Conservation (phyloP, 2,797 vertebrate species). For the Ambastaia sidthimunki region DNA sequence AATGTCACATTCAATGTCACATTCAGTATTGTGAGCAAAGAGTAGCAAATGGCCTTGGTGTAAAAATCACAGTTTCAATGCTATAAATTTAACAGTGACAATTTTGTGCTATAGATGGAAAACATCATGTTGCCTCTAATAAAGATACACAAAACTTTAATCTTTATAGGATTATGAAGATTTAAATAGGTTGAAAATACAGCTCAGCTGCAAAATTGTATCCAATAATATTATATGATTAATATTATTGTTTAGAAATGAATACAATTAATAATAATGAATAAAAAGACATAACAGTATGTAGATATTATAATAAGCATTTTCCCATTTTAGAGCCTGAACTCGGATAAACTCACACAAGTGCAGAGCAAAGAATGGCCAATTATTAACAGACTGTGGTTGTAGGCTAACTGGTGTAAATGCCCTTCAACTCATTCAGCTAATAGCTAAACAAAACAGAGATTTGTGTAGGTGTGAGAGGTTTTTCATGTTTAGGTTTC, state of each 20-base stretch:
- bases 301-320: neutral
- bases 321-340: conserved; percentile 9
- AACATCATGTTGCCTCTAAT: no score
- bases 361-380: neutral
- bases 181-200: no score
- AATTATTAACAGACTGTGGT: conserved; percentile 48
- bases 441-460: conserved; percentile 10
- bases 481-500: conserved; percentile 45
- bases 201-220: neutral
- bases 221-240: neutral
- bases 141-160: neutral
- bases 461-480: conserved; percentile 2
- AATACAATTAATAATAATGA: neutral
- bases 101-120: neutral
- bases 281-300: neutral
- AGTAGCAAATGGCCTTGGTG: neutral
- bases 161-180: no score
- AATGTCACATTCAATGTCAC: conserved; percentile 15
- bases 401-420: conserved; percentile 5
- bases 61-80: conserved; percentile 5
- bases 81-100: neutral
- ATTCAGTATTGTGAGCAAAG: conserved; percentile 21
- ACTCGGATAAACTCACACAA: conserved; percentile 23
- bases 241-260: neutral
- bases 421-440: conserved; percentile 8